Percentiles rank a stretch among this genome's conserved stretches.
Evolutionary conservation across 2,888 invertebrate genomes (phyloP).

Genomic region (Drosophila subsilvestris): DNA sequence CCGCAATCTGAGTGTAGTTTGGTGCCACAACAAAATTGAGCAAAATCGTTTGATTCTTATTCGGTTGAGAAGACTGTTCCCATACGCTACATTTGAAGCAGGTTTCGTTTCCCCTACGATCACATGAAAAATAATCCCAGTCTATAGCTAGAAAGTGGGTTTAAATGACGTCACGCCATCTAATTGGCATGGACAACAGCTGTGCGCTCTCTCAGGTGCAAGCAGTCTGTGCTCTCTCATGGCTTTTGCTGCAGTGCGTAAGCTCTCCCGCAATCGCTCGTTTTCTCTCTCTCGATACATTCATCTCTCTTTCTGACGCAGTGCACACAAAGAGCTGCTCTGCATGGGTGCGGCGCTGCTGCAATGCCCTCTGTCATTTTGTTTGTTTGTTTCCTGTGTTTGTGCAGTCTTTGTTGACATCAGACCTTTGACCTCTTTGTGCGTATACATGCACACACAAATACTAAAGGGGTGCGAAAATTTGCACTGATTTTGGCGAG

Average conservation of each 20-base stretch:
- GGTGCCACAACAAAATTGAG: slow-evolving; percentile 10
- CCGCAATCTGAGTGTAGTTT: slow-evolving; percentile 14
- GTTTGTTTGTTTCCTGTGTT: slow-evolving; percentile 29
- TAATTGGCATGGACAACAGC: slow-evolving; percentile 43
- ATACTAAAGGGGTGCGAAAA: slow-evolving; percentile 2
- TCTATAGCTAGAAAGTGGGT: slow-evolving; percentile 41
- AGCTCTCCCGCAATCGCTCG: background rate
- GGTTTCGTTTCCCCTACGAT: background rate
- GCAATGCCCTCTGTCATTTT: slow-evolving; percentile 35
- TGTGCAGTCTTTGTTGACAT: slow-evolving; percentile 34
- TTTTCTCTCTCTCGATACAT: background rate
- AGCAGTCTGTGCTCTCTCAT: slow-evolving; percentile 1
- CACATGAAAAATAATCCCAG: slow-evolving; percentile 6
- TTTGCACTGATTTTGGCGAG: background rate
- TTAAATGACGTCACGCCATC: slow-evolving; percentile 7
- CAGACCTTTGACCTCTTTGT: slow-evolving; percentile 69
- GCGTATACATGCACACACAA: slow-evolving; percentile 17
- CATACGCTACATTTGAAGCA: slow-evolving; percentile 2
- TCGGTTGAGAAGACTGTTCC: slow-evolving; percentile 16
- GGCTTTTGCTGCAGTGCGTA: background rate
- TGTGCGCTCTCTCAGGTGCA: slow-evolving; percentile 13
- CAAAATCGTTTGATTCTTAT: slow-evolving; percentile 29
- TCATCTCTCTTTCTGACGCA: slow-evolving; percentile 17
- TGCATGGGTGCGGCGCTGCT: slow-evolving; percentile 42
- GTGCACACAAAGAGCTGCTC: slow-evolving; percentile 37